phyloP scores from a whole-genome alignment of 2,113 vertebrate species.

The Capra hircus region DNA sequence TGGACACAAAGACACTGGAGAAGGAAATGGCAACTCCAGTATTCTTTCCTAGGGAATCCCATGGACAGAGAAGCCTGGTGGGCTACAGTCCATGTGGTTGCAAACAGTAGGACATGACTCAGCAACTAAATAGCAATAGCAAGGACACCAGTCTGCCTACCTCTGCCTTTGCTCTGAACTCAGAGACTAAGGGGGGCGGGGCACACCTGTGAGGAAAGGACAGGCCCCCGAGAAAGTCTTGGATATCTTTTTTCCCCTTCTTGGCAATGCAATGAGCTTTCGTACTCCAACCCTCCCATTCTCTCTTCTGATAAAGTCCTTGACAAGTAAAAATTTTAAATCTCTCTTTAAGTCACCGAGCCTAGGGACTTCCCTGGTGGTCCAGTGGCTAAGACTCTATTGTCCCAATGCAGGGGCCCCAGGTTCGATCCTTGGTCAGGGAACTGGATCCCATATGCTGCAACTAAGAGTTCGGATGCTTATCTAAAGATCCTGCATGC shows the following conservation, averaged over 20 bases:
- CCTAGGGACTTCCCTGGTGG: neutral
- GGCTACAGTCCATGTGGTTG: neutral
- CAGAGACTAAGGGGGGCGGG: neutral
- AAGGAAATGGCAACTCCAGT: neutral
- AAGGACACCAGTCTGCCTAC: neutral
- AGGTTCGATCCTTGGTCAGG: neutral
- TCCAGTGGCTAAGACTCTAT: neutral
- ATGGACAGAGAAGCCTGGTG: neutral
- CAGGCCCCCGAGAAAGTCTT: neutral
- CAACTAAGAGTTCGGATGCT: neutral
- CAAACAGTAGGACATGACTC: neutral
- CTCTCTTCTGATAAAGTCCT: neutral
- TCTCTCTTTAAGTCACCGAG: neutral
- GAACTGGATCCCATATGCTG: neutral
- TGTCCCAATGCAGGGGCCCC: neutral
- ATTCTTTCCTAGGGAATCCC: neutral
- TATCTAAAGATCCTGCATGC: neutral
- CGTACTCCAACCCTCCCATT: neutral
- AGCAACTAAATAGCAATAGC: neutral
- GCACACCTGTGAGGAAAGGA: neutral
- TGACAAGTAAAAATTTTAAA: neutral
- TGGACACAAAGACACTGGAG: neutral
- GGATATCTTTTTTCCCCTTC: neutral
- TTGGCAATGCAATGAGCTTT: neutral
- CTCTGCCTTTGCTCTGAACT: neutral